These are phyloP conservation scores for Anguilla obscura DNA, from an alignment of 2,797 vertebrate genomes.

Conservation along the genomic window DNA sequence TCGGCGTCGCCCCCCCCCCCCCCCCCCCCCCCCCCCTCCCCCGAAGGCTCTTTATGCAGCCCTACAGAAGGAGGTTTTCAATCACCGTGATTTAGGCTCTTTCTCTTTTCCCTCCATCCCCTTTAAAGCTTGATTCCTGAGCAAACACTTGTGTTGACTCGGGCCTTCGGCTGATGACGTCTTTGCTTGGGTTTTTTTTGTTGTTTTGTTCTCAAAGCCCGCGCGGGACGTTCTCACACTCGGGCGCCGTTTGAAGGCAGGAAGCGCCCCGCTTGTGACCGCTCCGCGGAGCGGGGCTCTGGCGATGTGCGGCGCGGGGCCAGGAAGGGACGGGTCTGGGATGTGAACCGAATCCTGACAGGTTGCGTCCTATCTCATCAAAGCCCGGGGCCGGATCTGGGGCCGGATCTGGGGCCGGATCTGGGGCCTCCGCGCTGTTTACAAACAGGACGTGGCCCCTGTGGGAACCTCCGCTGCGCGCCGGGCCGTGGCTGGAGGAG, in stretches of 20 bases:
- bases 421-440: constrained; percentile 23
- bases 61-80: neutral
- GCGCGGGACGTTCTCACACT: constrained; percentile 25
- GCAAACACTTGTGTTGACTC: neutral
- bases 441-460: constrained; percentile 41
- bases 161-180: neutral
- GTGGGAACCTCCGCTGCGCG: constrained; percentile 33
- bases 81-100: neutral
- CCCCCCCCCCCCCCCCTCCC: neutral
- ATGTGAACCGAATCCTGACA: constrained; percentile 24
- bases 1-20: neutral
- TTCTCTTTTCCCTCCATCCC: neutral
- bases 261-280: constrained; percentile 22
- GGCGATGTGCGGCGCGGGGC: constrained; percentile 17
- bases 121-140: neutral
- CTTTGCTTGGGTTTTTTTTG: constrained; percentile 10
- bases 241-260: constrained; percentile 9
- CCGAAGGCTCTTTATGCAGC: neutral
- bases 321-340: constrained; percentile 27
- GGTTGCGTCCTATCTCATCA: constrained; percentile 14
- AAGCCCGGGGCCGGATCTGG: neutral
- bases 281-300: neutral
- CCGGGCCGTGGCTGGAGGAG: neutral
- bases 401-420: constrained; percentile 5
- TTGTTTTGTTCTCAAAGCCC: neutral